Base-by-base conservation (phyloP, 2,113 vertebrate species). In the Bufo gargarizans region DNA sequence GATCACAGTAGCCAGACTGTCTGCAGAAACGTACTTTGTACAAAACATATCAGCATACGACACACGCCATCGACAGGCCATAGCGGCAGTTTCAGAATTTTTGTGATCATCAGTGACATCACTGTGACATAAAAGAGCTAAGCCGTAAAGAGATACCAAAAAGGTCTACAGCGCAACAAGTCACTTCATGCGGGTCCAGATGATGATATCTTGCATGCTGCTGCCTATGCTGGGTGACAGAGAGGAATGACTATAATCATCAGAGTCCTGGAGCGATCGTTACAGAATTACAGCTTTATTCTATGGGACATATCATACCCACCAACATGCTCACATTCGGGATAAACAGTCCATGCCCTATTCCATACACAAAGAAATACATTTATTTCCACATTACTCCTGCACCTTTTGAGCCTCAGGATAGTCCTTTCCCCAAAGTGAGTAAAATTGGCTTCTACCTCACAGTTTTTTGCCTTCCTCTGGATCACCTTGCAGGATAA, bases 1-100 rank as follows among this genome's bases (percentile, higher is more conserved):
- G n/a, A 88, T 19, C 22, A 47, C 56, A 56, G 80, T 67, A 88
- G 87, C 81, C 87, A 88, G 87, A 84, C 81, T 56, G 87, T 88
- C 87, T 88, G 87, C 72, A 88, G n/a, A 74, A 82, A 13, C 6
- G 7, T 9, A 50, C 8, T 77, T 50, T 82, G 59, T 55, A 33
- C 81, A 77, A n/a, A 67, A 56, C 80, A 84, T 77, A 77, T 47
- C 20, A 47, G 47, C 45, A 53, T 74, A 45, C 47, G 76, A 50
- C 43, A 63, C 17, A 17, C 45, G 74, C 9, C 61, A 74, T 20
- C 43, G 17, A n/a, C n/a, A 61, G 11, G 17, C 45, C 22, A 12
- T 67, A n/a, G 61, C 20, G 3, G 81, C 5, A 6, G n/a, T 6
- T 19, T n/a, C 2, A 65, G 17, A 65, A 65, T 81, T 81, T 13